Percentiles rank a stretch among this genome's conserved stretches.
These are phyloP conservation scores for Uria aalge DNA, from an alignment of 2,113 vertebrate genomes.

Conservation along the genomic window DNA sequence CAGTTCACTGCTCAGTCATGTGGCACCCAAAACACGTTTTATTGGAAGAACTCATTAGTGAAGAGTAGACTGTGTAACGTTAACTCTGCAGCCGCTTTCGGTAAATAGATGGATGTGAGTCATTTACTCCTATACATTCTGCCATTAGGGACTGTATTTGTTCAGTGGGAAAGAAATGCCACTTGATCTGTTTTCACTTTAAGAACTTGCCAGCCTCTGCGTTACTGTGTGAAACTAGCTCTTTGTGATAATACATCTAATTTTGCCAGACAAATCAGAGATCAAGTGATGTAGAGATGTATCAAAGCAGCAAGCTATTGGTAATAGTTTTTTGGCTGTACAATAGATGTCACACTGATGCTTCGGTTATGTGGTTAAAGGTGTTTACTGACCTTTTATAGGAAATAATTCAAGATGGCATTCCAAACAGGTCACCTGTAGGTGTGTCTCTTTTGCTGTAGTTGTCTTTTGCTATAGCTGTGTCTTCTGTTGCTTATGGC, in stretches of 20 bases:
- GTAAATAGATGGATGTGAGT: not conserved
- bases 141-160: not conserved
- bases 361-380: not conserved
- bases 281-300: not conserved
- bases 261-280: not conserved
- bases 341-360: not conserved
- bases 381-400: not conserved
- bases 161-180: not conserved
- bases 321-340: not conserved
- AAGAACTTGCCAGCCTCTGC: not conserved
- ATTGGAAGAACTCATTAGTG: not conserved
- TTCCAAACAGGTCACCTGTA: not conserved
- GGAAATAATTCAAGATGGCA: not conserved
- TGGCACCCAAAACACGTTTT: not conserved
- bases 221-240: not conserved
- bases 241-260: not conserved
- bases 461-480: not conserved
- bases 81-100: not conserved
- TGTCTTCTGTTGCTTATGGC: not conserved
- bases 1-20: not conserved
- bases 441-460: not conserved
- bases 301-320: not conserved
- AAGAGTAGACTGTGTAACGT: not conserved
- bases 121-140: not conserved
- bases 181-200: not conserved